Evolutionary conservation across 2,888 invertebrate species (phyloP).

Genomic region (Heliothis peltigera): DNA sequence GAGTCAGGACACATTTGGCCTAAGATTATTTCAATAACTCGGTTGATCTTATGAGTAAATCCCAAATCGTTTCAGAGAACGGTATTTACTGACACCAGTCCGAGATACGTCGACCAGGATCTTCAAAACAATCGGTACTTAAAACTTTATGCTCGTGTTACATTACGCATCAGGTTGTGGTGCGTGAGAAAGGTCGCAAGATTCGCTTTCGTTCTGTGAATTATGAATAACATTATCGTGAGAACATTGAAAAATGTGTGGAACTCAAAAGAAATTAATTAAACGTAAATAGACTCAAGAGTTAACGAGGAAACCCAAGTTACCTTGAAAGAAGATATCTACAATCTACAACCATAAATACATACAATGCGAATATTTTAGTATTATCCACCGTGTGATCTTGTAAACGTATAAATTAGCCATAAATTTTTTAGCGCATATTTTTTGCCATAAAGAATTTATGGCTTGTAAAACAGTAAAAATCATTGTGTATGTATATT

Average conservation of each 20-base stretch:
- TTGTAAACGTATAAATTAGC: neutral
- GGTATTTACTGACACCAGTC: constrained; percentile 1
- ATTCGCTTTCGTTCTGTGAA: constrained; percentile 35
- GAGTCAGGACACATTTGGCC: neutral
- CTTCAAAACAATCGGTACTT: neutral
- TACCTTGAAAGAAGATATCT: neutral
- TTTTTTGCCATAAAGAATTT: too few species aligned
- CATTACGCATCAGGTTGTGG: too few species aligned
- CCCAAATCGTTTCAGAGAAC: neutral
- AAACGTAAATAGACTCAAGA: neutral
- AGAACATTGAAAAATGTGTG: constrained; percentile 8
- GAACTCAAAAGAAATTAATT: constrained; percentile 5
- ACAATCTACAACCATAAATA: neutral
- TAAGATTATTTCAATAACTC: neutral
- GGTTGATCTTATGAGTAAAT: neutral
- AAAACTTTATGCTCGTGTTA: constrained; percentile 3
- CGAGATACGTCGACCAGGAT: neutral
- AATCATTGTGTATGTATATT: too few species aligned
- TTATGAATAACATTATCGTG: constrained; percentile 21
- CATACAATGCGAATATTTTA: constrained; percentile 3
- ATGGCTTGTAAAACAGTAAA: too few species aligned
- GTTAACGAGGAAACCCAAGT: neutral
- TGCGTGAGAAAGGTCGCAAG: constrained; percentile 25
- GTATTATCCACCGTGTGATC: neutral
- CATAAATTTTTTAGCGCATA: neutral